A percentile compares a stretch with the other conserved stretches of the same genome.
Evolutionary conservation across 2,888 invertebrate genomes (phyloP).

Genomic region (Desoria tigrina): DNA sequence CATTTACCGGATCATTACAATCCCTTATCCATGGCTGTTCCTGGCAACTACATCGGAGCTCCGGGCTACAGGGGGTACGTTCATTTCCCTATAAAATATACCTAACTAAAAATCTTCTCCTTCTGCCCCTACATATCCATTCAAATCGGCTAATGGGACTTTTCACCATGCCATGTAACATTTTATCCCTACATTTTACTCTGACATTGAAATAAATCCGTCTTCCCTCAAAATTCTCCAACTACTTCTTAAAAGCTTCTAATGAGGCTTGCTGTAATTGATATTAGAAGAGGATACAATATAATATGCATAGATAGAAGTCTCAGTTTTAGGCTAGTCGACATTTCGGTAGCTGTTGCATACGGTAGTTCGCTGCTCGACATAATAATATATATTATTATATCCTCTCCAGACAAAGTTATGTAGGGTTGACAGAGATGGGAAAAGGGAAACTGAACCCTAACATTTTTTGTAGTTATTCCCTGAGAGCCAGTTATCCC

Average conservation of each 20-base stretch:
- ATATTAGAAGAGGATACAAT: background rate
- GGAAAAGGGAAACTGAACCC: background rate
- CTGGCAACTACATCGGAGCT: conserved; percentile 45
- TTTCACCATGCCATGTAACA: conserved; percentile 4
- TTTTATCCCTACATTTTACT: background rate
- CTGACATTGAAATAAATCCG: conserved; percentile 10
- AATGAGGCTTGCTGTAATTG: conserved; percentile 1
- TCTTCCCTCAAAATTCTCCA: background rate
- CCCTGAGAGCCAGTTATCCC: background rate
- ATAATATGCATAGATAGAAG: no score
- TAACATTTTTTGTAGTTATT: background rate
- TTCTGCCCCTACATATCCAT: background rate
- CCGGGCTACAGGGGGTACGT: conserved; percentile 44
- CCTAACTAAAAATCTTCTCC: no score
- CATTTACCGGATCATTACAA: conserved; percentile 41
- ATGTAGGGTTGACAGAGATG: conserved; percentile 1
- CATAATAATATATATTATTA: no score
- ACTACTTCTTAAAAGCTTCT: conserved; percentile 12
- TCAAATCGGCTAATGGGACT: background rate
- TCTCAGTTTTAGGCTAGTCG: background rate
- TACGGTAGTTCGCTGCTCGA: no score
- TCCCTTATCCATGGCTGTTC: conserved; percentile 34
- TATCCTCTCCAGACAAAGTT: background rate
- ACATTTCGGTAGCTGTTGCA: no score
- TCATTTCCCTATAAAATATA: background rate